Percentiles rank a stretch among this genome's conserved stretches.
phyloP scores from a whole-genome alignment of 1,140 invertebrate species.

The Elymnias hypermnestra region DNA sequence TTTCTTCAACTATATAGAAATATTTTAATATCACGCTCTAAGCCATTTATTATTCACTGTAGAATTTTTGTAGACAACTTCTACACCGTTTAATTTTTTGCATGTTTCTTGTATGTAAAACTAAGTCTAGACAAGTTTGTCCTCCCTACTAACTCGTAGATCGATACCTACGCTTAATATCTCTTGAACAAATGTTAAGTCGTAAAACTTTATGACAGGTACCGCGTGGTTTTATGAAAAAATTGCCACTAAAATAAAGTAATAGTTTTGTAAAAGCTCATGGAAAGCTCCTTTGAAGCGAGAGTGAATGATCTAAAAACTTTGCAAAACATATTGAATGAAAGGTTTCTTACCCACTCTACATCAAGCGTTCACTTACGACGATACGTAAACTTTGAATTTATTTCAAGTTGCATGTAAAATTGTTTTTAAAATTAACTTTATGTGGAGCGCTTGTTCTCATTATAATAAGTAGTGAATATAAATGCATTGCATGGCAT shows the following conservation, averaged over 20 bases:
- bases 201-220: slow-evolving; percentile 31
- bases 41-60: too few species aligned
- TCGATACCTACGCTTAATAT: slow-evolving; percentile 12
- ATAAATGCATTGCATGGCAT: too few species aligned
- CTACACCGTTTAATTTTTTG: too few species aligned
- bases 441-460: too few species aligned
- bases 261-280: slow-evolving; percentile 34
- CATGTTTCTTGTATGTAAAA: slow-evolving; percentile 15
- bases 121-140: slow-evolving; percentile 27
- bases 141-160: slow-evolving; percentile 11
- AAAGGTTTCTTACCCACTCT: slow-evolving; percentile 9
- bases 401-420: too few species aligned
- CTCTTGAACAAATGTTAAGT: slow-evolving; percentile 17
- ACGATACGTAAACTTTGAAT: too few species aligned
- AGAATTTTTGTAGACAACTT: too few species aligned
- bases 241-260: slow-evolving; percentile 29
- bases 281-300: slow-evolving; percentile 40
- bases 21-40: too few species aligned
- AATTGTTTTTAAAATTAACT: too few species aligned
- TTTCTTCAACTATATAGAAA: too few species aligned
- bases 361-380: too few species aligned
- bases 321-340: slow-evolving; percentile 51
- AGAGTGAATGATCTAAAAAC: slow-evolving; percentile 67
- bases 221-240: slow-evolving; percentile 34
- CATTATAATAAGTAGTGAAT: too few species aligned